Evolutionary conservation across 2,113 vertebrate species (phyloP).

Genomic region (Campylomormyrus tamandua): DNA sequence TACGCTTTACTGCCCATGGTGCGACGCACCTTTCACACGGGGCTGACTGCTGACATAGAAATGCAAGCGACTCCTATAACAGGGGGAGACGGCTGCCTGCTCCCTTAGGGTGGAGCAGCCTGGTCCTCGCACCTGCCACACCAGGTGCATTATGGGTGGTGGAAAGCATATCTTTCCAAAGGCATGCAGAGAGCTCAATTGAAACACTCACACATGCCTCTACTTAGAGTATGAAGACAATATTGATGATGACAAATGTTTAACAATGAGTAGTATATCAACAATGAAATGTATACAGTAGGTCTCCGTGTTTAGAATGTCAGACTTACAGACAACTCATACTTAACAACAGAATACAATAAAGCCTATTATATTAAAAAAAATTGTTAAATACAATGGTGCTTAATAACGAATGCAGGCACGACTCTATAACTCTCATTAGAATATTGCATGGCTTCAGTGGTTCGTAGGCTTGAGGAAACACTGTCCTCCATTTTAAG

Average conservation of each 20-base stretch:
- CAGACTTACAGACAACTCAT: not conserved
- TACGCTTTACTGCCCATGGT: slow-evolving; percentile 19
- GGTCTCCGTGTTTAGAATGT: not conserved
- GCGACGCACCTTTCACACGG: slow-evolving; percentile 12
- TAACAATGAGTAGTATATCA: not conserved
- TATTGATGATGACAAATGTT: not conserved
- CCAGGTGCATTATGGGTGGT: not conserved
- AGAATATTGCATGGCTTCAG: not conserved
- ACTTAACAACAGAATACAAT: not conserved
- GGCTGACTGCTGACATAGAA: not conserved
- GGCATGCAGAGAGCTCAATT: not conserved
- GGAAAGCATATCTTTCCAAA: not conserved
- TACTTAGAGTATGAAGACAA: not conserved
- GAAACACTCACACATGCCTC: not conserved
- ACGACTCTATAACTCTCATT: not conserved
- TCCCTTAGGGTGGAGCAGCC: not conserved
- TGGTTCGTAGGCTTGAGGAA: not conserved
- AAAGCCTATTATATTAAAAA: not conserved
- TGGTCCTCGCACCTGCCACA: not conserved
- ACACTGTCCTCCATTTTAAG: not conserved
- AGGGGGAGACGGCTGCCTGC: too few relatives aligned
- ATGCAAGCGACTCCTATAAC: not conserved
- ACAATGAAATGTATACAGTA: not conserved
- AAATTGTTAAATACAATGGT: not conserved
- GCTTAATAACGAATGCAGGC: not conserved